Base-by-base conservation (phyloP, 1,140 invertebrate genomes). In the Hyposmocoma kahamanoa region DNA sequence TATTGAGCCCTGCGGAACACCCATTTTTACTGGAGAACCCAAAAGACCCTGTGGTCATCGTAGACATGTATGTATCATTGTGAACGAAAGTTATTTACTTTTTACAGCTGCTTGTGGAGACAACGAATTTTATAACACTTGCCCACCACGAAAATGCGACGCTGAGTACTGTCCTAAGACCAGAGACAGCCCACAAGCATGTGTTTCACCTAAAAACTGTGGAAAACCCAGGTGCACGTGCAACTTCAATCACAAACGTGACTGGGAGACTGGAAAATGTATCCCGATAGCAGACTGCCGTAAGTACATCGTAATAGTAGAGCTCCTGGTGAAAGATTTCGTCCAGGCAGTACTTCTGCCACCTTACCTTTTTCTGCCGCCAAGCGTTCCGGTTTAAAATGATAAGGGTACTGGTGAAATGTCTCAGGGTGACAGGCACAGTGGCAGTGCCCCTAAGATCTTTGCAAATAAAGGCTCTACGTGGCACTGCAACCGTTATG, bases 241-340 rank as follows among this genome's bases (percentile, higher is more conserved):
- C 22, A 48, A 20, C 5, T 42, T 43, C 18, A 21, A 44, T 15
- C 19, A 17, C 6, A 30, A 50, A 15, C 44, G 49, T 10, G 39
- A 56, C 22, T 22, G 44, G 5, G 36, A 36, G 19, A 56, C 48
- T 19, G 53, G 53, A 20, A 43, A 42, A 30, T 56, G 53, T 38
- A 47, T 56, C 28, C 36, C 26, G 0, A 50, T 24, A 15, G 3
- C 19, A 13, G 15, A 51, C 17, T 56, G 53, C 22, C 53, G 53
- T 56, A 47, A 50, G 53, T 56, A 30, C 21, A 26, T 6, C 5
- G 24, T n/a, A n/a, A n/a, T n/a, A n/a, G n/a, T n/a, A n/a, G n/a
- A n/a, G n/a, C n/a, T n/a, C n/a, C n/a, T n/a, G n/a, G n/a, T n/a
- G n/a, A n/a, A n/a, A n/a, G n/a, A n/a, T n/a, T n/a, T n/a, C n/a